Conservation (phyloP, 2,797 vertebrate species). For the Melanotaenia trifasciata region DNA sequence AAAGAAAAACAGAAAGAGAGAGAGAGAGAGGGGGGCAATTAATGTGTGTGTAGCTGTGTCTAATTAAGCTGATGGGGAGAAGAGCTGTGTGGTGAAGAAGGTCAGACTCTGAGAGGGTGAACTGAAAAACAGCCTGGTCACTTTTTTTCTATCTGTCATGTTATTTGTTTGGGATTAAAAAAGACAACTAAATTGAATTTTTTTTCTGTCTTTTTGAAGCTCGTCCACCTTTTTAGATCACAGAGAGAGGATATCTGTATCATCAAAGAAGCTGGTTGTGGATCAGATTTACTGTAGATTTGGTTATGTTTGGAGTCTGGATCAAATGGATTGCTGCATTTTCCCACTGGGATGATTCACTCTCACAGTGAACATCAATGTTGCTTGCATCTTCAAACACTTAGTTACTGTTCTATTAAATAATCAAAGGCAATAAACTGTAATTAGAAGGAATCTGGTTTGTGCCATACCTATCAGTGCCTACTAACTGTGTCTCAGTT, state of each 20-base stretch:
- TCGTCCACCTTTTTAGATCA: constrained; percentile 13
- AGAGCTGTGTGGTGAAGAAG: constrained; percentile 41
- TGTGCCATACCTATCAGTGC: neutral
- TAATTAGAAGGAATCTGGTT: constrained; percentile 12
- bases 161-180: constrained; percentile 20
- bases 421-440: constrained; percentile 4
- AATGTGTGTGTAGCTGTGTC: constrained; percentile 78
- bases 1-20: constrained; percentile 14
- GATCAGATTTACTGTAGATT: constrained; percentile 37
- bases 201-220: constrained; percentile 15
- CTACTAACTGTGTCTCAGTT: constrained; percentile 14
- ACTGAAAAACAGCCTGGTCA: constrained; percentile 60
- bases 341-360: constrained; percentile 46
- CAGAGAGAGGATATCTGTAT: constrained; percentile 21
- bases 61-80: constrained; percentile 76
- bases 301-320: constrained; percentile 38
- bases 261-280: constrained; percentile 40
- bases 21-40: constrained; percentile 38
- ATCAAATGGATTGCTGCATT: constrained; percentile 51
- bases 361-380: constrained; percentile 48
- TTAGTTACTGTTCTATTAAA: constrained; percentile 1
- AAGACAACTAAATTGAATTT: neutral
- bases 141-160: constrained; percentile 36
- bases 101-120: constrained; percentile 61
- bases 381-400: constrained; percentile 43